Conservation (phyloP, 2,888 invertebrate genomes). For the Hemicrepidius hirtus region DNA sequence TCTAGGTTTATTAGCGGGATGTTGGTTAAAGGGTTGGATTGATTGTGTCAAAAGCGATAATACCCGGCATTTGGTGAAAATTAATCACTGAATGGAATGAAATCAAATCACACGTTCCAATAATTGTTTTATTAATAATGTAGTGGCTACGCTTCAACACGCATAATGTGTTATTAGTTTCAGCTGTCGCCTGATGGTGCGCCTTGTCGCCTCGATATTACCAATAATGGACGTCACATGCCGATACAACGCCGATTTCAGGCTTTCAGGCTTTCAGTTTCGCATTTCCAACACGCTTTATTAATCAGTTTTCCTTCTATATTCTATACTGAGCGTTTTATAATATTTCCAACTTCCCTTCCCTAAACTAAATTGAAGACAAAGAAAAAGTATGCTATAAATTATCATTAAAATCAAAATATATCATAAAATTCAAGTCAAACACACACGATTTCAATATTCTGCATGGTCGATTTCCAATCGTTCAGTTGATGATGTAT, state of each 20-base stretch:
- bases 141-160: conserved; percentile 55
- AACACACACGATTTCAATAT: background rate
- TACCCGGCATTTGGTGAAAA: conserved; percentile 29
- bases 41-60: conserved; percentile 24
- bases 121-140: conserved; percentile 62
- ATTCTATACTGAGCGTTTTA: background rate
- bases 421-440: too few species aligned
- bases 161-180: conserved; percentile 57
- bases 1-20: background rate
- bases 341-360: too few species aligned
- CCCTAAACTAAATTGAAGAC: too few species aligned
- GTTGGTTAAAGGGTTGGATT: background rate
- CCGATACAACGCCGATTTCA: conserved; percentile 50
- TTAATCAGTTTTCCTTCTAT: conserved; percentile 21
- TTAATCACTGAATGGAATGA: conserved; percentile 49
- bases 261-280: conserved; percentile 48
- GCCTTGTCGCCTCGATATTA: conserved; percentile 58
- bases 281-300: conserved; percentile 33
- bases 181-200: conserved; percentile 59
- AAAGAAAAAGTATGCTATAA: too few species aligned
- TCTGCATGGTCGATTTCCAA: conserved; percentile 34
- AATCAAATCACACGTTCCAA: conserved; percentile 60
- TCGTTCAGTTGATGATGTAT: conserved; percentile 22
- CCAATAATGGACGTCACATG: conserved; percentile 56
- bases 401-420: too few species aligned